Evolutionary conservation across 2,888 invertebrate species (phyloP).

Genomic region (Trachelus stipa): DNA sequence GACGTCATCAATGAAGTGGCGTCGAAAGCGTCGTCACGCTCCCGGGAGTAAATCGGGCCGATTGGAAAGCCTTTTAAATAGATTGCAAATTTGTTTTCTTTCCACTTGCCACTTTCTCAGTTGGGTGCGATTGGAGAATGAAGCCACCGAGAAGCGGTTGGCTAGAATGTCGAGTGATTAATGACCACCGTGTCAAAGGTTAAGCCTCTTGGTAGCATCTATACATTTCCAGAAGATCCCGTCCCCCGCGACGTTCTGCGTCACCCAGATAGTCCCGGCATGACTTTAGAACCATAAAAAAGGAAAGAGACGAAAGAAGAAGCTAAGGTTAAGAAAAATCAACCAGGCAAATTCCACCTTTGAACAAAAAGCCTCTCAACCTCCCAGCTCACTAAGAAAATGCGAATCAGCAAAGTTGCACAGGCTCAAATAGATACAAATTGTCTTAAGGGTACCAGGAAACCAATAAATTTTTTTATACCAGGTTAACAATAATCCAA

Average conservation of each 20-base stretch:
- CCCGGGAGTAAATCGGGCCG: conserved; percentile 37
- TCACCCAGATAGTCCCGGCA: neutral
- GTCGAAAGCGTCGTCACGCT: conserved; percentile 12
- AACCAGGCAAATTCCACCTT: neutral
- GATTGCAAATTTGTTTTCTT: conserved; percentile 55
- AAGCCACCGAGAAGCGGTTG: conserved; percentile 40
- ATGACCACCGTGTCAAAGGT: conserved; percentile 53
- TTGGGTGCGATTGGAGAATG: conserved; percentile 33
- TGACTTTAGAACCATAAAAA: neutral
- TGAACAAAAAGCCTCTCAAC: neutral
- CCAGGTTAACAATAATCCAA: neutral
- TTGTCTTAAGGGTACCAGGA: conserved; percentile 55
- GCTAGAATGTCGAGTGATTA: conserved; percentile 53
- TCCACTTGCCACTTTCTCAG: conserved; percentile 25
- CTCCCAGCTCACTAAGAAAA: neutral
- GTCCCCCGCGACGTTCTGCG: neutral
- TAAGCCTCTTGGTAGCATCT: conserved; percentile 43
- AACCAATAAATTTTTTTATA: conserved; percentile 56
- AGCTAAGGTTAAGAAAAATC: neutral
- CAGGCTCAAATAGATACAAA: conserved; percentile 52
- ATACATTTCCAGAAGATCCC: neutral
- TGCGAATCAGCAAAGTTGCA: conserved; percentile 46
- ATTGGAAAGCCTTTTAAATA: conserved; percentile 55
- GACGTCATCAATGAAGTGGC: conserved; percentile 17
- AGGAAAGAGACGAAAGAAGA: neutral